phyloP scores from a whole-genome alignment of 2,888 invertebrate species.

The Orchesella flavescens region DNA sequence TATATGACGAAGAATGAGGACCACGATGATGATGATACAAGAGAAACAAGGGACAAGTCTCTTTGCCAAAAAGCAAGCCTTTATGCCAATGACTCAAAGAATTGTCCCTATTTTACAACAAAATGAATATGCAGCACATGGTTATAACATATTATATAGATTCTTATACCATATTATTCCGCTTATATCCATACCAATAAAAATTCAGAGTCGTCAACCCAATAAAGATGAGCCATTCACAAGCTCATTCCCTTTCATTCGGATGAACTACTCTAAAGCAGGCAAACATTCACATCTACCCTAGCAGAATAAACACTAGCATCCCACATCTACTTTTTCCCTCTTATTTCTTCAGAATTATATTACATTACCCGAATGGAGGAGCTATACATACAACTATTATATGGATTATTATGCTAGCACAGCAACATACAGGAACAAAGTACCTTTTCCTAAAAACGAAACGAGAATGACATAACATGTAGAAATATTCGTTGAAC shows the following conservation, averaged over 20 bases:
- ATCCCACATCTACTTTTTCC: background rate
- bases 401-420: background rate
- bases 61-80: constrained; percentile 53
- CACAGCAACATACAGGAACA: constrained; percentile 17
- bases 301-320: background rate
- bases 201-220: constrained; percentile 69
- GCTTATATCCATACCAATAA: constrained; percentile 61
- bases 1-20: background rate
- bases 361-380: background rate
- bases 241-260: constrained; percentile 64
- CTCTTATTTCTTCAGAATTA: background rate
- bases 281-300: constrained; percentile 21
- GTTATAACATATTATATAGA: background rate
- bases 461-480: constrained; percentile 34
- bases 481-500: background rate
- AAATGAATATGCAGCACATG: constrained; percentile 2
- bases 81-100: constrained; percentile 49
- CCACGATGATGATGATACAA: constrained; percentile 24
- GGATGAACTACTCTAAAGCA: constrained; percentile 59
- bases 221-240: constrained; percentile 69
- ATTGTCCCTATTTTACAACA: constrained; percentile 39
- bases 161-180: background rate
- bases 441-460: background rate
- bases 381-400: background rate
- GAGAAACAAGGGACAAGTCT: constrained; percentile 43